These are phyloP conservation scores for Diarsia dahlii DNA, from an alignment of 2,888 invertebrate species.

Conservation along the genomic window DNA sequence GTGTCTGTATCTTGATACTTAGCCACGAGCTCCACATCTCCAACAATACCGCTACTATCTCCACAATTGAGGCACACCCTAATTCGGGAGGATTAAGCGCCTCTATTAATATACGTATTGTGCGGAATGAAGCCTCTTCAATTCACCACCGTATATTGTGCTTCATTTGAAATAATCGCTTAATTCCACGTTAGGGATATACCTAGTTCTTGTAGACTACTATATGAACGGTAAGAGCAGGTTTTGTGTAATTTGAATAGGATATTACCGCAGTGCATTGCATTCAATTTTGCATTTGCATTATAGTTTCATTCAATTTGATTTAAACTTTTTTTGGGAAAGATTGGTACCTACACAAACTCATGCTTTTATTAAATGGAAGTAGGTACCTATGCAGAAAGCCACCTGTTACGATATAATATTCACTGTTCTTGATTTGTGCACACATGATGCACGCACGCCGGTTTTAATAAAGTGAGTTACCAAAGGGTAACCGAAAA, in stretches of 20 bases:
- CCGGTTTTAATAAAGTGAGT: no score
- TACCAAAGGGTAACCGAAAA: no score
- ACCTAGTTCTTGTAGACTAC: conserved; percentile 32
- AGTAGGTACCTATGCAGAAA: not conserved
- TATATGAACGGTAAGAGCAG: not conserved
- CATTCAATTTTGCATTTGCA: not conserved
- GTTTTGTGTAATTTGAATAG: not conserved
- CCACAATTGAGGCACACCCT: conserved; percentile 50
- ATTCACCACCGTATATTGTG: conserved; percentile 77
- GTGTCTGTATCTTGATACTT: not conserved
- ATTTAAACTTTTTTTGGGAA: not conserved
- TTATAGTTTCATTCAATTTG: not conserved
- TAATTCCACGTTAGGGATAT: conserved; percentile 55
- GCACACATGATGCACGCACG: not conserved
- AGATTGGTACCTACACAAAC: not conserved
- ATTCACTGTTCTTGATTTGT: not conserved
- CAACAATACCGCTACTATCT: conserved; percentile 21
- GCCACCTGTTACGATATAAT: not conserved
- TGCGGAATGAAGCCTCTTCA: conserved; percentile 77
- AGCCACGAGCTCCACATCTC: no score
- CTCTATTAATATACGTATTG: conserved; percentile 81
- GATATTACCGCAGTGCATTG: not conserved
- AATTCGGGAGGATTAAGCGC: conserved; percentile 77
- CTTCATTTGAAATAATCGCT: conserved; percentile 76
- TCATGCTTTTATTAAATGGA: not conserved